A percentile compares a stretch with the other conserved stretches of the same genome.
Conservation (phyloP, 1,140 invertebrate genomes). For the Papilio aristodemus region DNA sequence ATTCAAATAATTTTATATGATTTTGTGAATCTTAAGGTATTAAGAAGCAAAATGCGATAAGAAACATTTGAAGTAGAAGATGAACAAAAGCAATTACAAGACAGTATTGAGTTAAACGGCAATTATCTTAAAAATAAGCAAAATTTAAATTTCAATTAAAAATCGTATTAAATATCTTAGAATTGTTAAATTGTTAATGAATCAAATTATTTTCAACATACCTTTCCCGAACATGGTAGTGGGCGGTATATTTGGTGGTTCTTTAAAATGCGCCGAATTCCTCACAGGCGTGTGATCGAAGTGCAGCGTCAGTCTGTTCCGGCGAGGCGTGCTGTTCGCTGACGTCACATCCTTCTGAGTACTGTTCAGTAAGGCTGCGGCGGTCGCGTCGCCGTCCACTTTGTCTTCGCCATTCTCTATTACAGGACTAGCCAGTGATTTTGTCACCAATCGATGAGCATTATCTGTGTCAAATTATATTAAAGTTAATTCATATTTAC, state of each 20-base stretch:
- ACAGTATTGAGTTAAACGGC: too few relatives aligned
- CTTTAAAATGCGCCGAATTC: constrained; percentile 83
- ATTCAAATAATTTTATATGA: too few relatives aligned
- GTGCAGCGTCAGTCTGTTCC: constrained; percentile 80
- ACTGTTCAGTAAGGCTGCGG: constrained; percentile 46
- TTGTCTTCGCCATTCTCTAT: constrained; percentile 66
- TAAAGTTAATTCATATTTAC: not conserved
- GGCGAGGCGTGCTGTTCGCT: constrained; percentile 69
- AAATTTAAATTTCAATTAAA: too few relatives aligned
- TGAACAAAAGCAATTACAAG: too few relatives aligned
- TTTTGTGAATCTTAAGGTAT: too few relatives aligned
- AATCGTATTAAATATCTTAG: too few relatives aligned
- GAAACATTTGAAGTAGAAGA: too few relatives aligned
- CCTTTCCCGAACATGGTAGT: constrained; percentile 71
- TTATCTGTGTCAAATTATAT: constrained; percentile 60
- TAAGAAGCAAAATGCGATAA: too few relatives aligned
- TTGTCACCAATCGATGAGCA: constrained; percentile 73
- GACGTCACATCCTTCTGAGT: constrained; percentile 62
- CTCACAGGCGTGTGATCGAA: constrained; percentile 81
- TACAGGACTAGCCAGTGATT: constrained; percentile 66
- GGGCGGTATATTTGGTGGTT: constrained; percentile 79
- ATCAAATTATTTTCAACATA: constrained; percentile 34
- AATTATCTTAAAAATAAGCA: too few relatives aligned
- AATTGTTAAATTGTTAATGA: too few relatives aligned
- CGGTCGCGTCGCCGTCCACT: constrained; percentile 59